Evolutionary conservation across 2,888 invertebrate species (phyloP), one percentile per base, ranked within the genome.

Genomic region (Lasioglossum marginatum): DNA sequence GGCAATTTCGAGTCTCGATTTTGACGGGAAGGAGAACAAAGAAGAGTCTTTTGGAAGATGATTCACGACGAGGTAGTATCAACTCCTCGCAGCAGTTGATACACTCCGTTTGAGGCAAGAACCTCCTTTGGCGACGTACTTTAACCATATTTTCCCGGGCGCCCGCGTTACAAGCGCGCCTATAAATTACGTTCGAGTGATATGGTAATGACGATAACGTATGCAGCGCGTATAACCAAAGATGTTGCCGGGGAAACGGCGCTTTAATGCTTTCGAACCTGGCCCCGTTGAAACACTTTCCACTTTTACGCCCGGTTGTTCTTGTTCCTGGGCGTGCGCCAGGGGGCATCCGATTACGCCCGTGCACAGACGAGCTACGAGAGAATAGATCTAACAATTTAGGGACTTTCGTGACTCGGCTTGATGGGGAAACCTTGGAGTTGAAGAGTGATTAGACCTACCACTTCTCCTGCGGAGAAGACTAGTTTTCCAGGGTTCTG

Each of bases 171-270:
- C 66, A 66, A 19, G 66, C 66, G 19, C 66, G 16, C 16, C 66
- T 66, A 66, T 66, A 66, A 66, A 66, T 66, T 66, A 66, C 66
- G 66, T 66, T 66, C 66, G 66, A 66, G 66, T 60, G 60, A 27
- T 66, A 66, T 66, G 66, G 66, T 66, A 66, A 66, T 66, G 34
- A 66, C 66, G 66, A 66, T 66, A 66, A 66, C 66, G 66, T 66
- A 66, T 66, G 66, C 66, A 34, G 31, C 66, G 34, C 19, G 34
- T 66, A 66, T 66, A 66, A 34, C 34, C 66, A 10, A 66, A 66
- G 66, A 66, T 66, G 66, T 66, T 66, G 31, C 66, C 34, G 31
- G 34, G 66, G 34, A 31, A 66, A 66, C 34, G 66, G 8, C 19
- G 66, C 31, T 34, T 66, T 66, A 66, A 66, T 66, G 66, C 66